Evolutionary conservation across 2,888 invertebrate species (phyloP), one percentile per base, ranked within the genome.

Genomic region (Ernsta delagoae): DNA sequence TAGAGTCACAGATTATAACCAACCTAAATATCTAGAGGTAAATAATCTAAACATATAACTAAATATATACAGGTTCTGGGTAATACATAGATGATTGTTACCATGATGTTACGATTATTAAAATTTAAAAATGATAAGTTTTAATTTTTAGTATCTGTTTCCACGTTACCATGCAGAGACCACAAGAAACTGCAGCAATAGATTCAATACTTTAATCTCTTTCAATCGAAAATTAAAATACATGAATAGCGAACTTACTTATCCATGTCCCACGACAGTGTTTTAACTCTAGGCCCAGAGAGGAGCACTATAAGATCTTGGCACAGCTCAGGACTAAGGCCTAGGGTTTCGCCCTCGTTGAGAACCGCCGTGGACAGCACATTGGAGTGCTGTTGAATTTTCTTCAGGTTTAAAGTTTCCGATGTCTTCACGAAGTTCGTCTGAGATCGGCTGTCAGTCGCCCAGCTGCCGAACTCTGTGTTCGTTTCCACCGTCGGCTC

Each of bases 251-350:
- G 12, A 36, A 43, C 50, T 36, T 61, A 93, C 92, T 92, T 86
- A 69, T 91, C 86, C 84, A 96, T 89, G 66, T 95, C 94, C 97
- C 97, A 97, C 5, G 95, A 96, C 1, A 97, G 90, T 57, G 95
- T 94, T 78, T 96, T 96, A 74, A 96, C 95, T 60, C 97, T 89
- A 0, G 96, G 96, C 76, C 96, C 95, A 61, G 96, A 95, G 12
- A 97, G 85, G 69, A 97, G 93, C 5, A 96, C 96, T 1, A 95
- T 95, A 16, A 97, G 88, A 83, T 97, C 97, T 81, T 96, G 96
- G 78, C 96, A 95, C 43, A 96, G 81, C 71, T 95, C 95, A 0
- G 94, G 88, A 48, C 94, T 94, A 16, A 96, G 92, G 0, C 96
- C 96, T n/a, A 96, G 83, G 12, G 94, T 93, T 76, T 96, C 95